Evolutionary conservation across 1,140 invertebrate species (phyloP), one percentile per base, ranked within the genome.

Genomic region (Diorhabda carinulata): DNA sequence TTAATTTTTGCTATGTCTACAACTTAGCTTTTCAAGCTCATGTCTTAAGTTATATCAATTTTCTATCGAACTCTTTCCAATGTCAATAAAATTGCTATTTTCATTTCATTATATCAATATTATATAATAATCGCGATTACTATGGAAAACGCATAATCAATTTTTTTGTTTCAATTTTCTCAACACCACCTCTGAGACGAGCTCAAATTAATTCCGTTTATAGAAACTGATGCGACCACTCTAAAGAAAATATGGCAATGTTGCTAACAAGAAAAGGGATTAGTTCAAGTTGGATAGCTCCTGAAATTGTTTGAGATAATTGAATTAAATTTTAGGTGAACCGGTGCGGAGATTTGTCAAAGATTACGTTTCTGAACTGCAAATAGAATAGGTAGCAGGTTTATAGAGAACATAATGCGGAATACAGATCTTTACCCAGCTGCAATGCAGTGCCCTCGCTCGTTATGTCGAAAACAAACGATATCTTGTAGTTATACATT

Each of bases 231-330:
- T 52, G 47, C 47, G 47, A n/a, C 47, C n/a, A 52, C 47, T 52
- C 6, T 52, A 52, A 52, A 52, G 47, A 52, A 52, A 52, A 52
- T 52, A 52, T 52, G 47, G 4, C 47, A n/a, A 52, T 6, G 47
- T 52, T 52, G 6, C 47, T 52, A 52, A 2, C 6, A 52, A 52
- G 47, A 52, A 52, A 52, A 52, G 47, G 47, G 47, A 3, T 52
- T 52, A 52, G 47, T 52, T 6, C 2, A 52, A n/a, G 47, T 52
- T 52, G 47, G 47, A 4, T 52, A 52, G 47, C n/a, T 52, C 47
- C 47, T 52, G 47, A 52, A 52, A 52, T 52, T 52, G 47, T 52
- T 52, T 52, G 47, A 52, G 47, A 52, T 52, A 52, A 52, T 52
- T 52, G 47, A 52, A 52, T 52, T 52, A 52, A 52, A 52, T 52